Evolutionary conservation across 2,797 vertebrate species (phyloP), one percentile per base, ranked within the genome.

Genomic region (Peromyscus attwateri): DNA sequence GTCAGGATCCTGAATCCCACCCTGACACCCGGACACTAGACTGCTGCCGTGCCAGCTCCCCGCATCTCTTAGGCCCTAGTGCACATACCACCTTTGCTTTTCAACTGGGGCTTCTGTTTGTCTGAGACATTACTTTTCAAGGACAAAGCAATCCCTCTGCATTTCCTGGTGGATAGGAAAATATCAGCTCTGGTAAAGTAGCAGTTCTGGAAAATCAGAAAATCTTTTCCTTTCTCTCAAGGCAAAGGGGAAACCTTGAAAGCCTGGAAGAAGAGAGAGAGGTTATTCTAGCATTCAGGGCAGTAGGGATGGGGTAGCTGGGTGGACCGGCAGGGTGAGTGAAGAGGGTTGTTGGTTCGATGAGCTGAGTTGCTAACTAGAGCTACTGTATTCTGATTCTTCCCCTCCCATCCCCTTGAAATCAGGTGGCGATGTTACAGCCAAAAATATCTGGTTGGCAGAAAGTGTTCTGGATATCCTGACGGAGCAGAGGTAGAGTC

Each of bases 391-490:
- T 95, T 92, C 94, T 97, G 91, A 80, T 91, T 96, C 76, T 97
- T 71, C 92, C 34, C 34, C 49, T 52, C 83, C 19, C n/a, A 23
- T 11, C 46, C 1, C 14, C 70, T 93, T 97, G 76, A 88, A 92
- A 95, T 43, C 98, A 99, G 99, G 99, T 0, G 99, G 99, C 87
- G 99, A 99, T 55, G 99, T 99, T 89, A 99, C 99, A 0, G 98
- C 98, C 0, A 99, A 99, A 98, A 99, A 99, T 93, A 98, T 99
- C 95, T 99, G 99, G 99, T 94, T 99, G 98, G 99, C 99, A 0
- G 99, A 99, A 98, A 99, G 98, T 6, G 99, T 99, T 9, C 98
- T 99, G 92, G 99, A 99, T 82, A 99, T 99, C 96, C 98, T 99
- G 89, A 99, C 99, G 0, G 99, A 99, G 4, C 99, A 99, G 82